Evolutionary conservation across 2,113 vertebrate species (phyloP), one percentile per base, ranked within the genome.

Genomic region (Scytalopus superciliaris): DNA sequence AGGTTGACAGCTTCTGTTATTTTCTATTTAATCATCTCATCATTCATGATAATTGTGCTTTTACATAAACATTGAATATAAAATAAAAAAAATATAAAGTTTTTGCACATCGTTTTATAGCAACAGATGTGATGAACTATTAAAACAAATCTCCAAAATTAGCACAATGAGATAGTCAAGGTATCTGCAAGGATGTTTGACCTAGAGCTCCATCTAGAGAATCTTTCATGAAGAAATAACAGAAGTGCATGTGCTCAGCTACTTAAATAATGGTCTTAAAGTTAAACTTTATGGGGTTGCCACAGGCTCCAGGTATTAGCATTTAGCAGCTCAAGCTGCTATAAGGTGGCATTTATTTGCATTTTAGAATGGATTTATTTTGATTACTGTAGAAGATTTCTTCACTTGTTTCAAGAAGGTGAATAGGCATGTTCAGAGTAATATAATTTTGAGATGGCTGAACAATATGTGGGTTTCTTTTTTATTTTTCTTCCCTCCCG

Each of bases 191-290:
- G 28, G 53, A 75, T 87, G 21, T 96, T 97, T 98, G 91, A 57
- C 77, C 45, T 80, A 95, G 89, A 98, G 96, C 97, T 89, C 98
- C 98, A 97, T 68, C 98, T 98, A 97, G 96, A 91, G 98, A 94
- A 90, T 94, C 25, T 60, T 74, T 6, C 3, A 19, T 30, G 57
- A 79, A 28, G 13, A 64, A 73, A 31, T 81, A 77, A 84, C 22
- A 85, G 33, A 22, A 57, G 10, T 31, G 14, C 10, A 8, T 11
- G 2, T 18, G 5, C n/a, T 33, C 9, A 4, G 6, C 40, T 9
- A 8, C 12, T 82, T 66, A 56, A 88, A 88, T 31, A 10, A 8
- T 6, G 4, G 6, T 37, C 23, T 64, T 63, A 56, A 63, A 59
- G 7, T 50, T 47, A 52, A 72, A 45, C 4, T 73, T 82, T 56